Evolutionary conservation across 2,797 vertebrate species (phyloP).

Genomic region (Saxicola maurus): DNA sequence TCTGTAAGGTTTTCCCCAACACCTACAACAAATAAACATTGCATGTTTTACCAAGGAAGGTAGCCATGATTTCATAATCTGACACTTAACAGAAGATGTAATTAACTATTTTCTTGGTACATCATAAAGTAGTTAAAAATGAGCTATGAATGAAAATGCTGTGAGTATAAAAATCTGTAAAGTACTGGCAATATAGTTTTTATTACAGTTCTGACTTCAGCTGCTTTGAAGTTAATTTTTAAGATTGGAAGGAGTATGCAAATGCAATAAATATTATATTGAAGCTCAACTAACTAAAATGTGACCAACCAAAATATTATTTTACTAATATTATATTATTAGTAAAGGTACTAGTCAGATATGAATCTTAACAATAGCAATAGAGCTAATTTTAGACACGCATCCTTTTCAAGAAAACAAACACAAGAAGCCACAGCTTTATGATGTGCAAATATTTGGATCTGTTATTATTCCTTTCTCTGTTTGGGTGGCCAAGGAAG

Average conservation of each 20-base stretch:
- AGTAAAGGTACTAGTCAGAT: not conserved
- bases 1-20: conserved; percentile 92
- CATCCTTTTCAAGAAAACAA: not conserved
- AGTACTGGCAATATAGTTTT: not conserved
- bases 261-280: not conserved
- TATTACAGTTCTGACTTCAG: not conserved
- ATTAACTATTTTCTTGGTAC: not conserved
- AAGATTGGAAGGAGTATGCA: not conserved
- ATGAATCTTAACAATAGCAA: not conserved
- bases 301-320: not conserved
- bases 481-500: not conserved
- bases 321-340: not conserved
- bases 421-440: not conserved
- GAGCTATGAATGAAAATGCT: not conserved
- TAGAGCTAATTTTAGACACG: not conserved
- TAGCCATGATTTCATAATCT: not conserved
- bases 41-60: not conserved
- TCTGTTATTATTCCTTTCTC: not conserved
- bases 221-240: not conserved
- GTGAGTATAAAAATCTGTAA: not conserved
- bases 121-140: not conserved
- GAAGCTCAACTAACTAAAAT: not conserved
- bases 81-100: not conserved
- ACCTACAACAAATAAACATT: conserved; percentile 74
- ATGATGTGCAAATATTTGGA: not conserved